phyloP scores from a whole-genome alignment of 2,888 invertebrate species.

The Papilio protenor region DNA sequence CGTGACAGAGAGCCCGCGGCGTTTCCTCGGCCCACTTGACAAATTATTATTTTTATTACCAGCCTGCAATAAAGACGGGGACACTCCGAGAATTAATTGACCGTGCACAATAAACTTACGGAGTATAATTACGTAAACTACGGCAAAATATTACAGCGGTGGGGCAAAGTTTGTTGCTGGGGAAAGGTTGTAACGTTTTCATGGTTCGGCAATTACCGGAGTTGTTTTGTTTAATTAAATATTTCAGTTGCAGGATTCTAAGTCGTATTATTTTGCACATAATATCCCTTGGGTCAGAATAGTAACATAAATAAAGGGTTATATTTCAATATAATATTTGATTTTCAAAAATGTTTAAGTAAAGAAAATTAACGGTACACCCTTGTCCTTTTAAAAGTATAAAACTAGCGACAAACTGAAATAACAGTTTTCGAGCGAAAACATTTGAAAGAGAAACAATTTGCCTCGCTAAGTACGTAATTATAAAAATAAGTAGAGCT shows the following conservation, averaged over 20 bases:
- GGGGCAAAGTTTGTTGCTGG: slow-evolving; percentile 17
- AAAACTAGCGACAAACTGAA: slow-evolving; percentile 8
- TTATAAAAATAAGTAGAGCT: slow-evolving; percentile 44
- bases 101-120: slow-evolving; percentile 53
- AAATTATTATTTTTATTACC: slow-evolving; percentile 71
- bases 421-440: slow-evolving; percentile 1
- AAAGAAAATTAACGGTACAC: neutral
- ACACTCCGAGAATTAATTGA: slow-evolving; percentile 65
- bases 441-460: slow-evolving; percentile 29
- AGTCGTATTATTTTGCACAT: neutral
- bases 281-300: neutral
- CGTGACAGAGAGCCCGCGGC: slow-evolving; percentile 49
- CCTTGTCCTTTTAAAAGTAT: neutral
- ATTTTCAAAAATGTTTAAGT: neutral
- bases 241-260: neutral
- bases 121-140: slow-evolving; percentile 38
- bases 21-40: slow-evolving; percentile 48
- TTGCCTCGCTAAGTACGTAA: slow-evolving; percentile 40
- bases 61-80: slow-evolving; percentile 59
- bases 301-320: neutral
- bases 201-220: neutral
- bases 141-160: slow-evolving; percentile 32
- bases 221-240: slow-evolving; percentile 7
- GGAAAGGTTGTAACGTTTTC: slow-evolving; percentile 17
- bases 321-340: neutral